Evolutionary conservation across 2,797 vertebrate genomes (phyloP).

Genomic region (Tenualosa thibaudeaui): DNA sequence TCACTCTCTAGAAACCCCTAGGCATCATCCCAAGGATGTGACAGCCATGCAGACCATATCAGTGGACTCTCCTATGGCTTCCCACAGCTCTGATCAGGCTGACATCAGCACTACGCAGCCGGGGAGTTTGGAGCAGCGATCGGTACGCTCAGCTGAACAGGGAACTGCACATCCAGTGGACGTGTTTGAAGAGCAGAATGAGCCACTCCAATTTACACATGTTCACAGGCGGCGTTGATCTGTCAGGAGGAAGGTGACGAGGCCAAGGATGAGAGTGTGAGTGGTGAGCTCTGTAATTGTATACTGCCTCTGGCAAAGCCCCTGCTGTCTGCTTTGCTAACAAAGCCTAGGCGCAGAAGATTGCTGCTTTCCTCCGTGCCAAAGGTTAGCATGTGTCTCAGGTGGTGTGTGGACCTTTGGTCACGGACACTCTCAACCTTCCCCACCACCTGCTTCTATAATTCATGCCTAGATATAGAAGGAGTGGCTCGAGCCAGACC

Average conservation of each 20-base stretch:
- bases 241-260: not conserved
- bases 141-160: constrained; percentile 2
- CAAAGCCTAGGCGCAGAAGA: not conserved
- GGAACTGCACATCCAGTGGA: not conserved
- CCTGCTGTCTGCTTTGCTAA: not conserved
- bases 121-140: not conserved
- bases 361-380: not conserved
- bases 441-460: not conserved
- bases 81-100: not conserved
- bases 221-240: not conserved
- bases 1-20: not conserved
- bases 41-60: not conserved
- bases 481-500: not conserved
- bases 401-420: not conserved
- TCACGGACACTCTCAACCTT: not conserved
- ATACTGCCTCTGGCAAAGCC: not conserved
- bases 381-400: not conserved
- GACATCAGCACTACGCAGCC: not conserved
- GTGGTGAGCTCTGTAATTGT: not conserved
- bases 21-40: not conserved
- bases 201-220: not conserved
- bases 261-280: not conserved
- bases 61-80: not conserved
- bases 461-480: not conserved
- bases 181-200: constrained; percentile 7